phyloP scores from a whole-genome alignment of 2,113 vertebrate genomes.

The Meriones unguiculatus region DNA sequence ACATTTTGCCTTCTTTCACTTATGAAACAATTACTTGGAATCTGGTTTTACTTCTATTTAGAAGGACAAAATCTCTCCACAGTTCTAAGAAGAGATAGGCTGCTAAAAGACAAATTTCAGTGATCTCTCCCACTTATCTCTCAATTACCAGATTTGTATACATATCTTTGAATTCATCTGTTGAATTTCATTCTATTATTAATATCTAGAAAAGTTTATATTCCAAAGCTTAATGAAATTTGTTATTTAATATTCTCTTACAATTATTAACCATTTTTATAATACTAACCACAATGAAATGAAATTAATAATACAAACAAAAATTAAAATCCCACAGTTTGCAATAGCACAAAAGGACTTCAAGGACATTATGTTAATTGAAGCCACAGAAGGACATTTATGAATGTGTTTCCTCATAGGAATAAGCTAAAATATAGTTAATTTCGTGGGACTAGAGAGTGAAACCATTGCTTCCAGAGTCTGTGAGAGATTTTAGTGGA shows the following conservation, averaged over 20 bases:
- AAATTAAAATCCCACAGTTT: not conserved
- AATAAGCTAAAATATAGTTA: not conserved
- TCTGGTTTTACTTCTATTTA: not conserved
- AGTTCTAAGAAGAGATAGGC: not conserved
- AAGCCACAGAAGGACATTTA: not conserved
- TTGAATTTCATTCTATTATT: not conserved
- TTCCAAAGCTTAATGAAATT: not conserved
- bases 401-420: not conserved
- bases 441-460: too few relatives aligned
- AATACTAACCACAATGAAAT: slow-evolving; percentile 9
- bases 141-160: not conserved
- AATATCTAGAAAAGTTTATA: not conserved
- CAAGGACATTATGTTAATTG: not conserved
- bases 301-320: not conserved
- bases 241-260: not conserved
- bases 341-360: not conserved
- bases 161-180: not conserved
- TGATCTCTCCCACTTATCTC: not conserved
- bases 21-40: not conserved
- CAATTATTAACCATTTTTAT: not conserved
- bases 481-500: too few relatives aligned
- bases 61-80: not conserved
- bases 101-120: not conserved
- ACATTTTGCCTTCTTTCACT: not conserved
- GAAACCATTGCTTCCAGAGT: not conserved